A percentile compares a stretch with the other conserved stretches of the same genome.
phyloP scores from a whole-genome alignment of 1,140 invertebrate genomes.

The Nebria ingens region DNA sequence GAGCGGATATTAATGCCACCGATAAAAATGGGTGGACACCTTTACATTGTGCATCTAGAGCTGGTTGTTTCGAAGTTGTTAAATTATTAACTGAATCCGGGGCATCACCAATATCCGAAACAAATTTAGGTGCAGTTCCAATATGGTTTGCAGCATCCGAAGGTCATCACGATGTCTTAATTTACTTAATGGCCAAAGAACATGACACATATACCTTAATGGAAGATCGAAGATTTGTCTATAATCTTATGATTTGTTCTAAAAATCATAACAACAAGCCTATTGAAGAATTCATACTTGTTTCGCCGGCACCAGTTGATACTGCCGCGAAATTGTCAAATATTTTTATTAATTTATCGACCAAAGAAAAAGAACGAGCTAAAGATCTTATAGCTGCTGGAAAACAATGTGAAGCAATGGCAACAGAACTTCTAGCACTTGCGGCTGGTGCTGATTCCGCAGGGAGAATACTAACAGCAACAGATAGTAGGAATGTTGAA shows the following conservation, averaged over 20 bases:
- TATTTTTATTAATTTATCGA: constrained; percentile 77
- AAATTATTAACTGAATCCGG: constrained; percentile 91
- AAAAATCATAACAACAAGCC: constrained; percentile 94
- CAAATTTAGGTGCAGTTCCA: constrained; percentile 86
- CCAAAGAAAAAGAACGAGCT: constrained; percentile 94
- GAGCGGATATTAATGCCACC: constrained; percentile 93
- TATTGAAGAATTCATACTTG: constrained; percentile 92
- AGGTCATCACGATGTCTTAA: constrained; percentile 90
- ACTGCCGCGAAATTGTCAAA: constrained; percentile 95
- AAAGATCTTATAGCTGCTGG: constrained; percentile 91
- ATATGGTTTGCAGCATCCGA: constrained; percentile 96
- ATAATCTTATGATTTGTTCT: constrained; percentile 97
- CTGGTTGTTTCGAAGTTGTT: constrained; percentile 90
- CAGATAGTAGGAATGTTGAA: constrained; percentile 83
- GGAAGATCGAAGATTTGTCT: constrained; percentile 96
- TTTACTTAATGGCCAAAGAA: constrained; percentile 94
- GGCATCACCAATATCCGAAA: constrained; percentile 86
- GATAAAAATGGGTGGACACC: constrained; percentile 98
- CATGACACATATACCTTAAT: constrained; percentile 94
- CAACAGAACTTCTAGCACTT: constrained; percentile 87
- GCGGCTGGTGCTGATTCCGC: constrained; percentile 90
- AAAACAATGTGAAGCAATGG: constrained; percentile 94
- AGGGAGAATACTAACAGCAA: constrained; percentile 80
- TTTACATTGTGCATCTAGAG: constrained; percentile 89
- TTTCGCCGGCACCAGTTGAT: constrained; percentile 94